These are phyloP conservation scores for Campoletis raptor DNA, from an alignment of 2,888 invertebrate genomes.

Conservation along the genomic window DNA sequence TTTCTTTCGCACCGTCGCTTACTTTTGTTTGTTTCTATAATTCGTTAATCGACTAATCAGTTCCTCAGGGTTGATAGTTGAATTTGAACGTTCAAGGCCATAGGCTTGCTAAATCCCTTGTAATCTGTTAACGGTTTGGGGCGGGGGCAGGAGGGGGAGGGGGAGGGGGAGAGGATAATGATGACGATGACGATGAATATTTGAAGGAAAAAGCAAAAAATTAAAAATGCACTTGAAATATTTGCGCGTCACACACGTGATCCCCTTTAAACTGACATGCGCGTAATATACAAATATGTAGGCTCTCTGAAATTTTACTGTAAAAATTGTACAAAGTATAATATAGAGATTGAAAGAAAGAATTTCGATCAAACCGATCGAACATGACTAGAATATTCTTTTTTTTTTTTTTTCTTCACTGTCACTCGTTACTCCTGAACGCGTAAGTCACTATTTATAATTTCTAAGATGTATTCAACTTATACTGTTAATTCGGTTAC, in stretches of 20 bases:
- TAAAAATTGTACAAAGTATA: slow-evolving; percentile 49
- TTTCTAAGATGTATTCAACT: slow-evolving; percentile 36
- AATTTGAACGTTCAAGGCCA: slow-evolving; percentile 45
- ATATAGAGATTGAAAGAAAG: slow-evolving; percentile 31
- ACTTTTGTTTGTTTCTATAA: slow-evolving; percentile 37
- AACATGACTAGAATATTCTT: slow-evolving; percentile 61
- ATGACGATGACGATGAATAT: slow-evolving; percentile 5
- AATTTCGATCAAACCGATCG: slow-evolving; percentile 53
- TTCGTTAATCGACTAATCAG: slow-evolving; percentile 42
- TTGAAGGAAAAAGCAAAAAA: not conserved
- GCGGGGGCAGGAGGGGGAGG: not conserved
- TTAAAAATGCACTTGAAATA: not conserved
- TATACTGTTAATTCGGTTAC: slow-evolving; percentile 29
- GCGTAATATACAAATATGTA: slow-evolving; percentile 29
- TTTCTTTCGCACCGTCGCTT: not conserved
- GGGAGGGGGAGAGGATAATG: not conserved
- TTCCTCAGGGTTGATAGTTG: slow-evolving; percentile 36
- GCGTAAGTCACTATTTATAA: slow-evolving; percentile 11
- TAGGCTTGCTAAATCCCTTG: slow-evolving; percentile 35
- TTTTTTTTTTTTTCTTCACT: slow-evolving; percentile 19
- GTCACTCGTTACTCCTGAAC: not conserved
- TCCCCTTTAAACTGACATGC: not conserved
- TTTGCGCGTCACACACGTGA: not conserved
- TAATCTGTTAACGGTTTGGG: slow-evolving; percentile 5
- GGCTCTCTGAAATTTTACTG: slow-evolving; percentile 27